A percentile compares a stretch with the other conserved stretches of the same genome.
These are phyloP conservation scores for Parascotia fuliginaria DNA, from an alignment of 2,888 invertebrate species.

Conservation along the genomic window DNA sequence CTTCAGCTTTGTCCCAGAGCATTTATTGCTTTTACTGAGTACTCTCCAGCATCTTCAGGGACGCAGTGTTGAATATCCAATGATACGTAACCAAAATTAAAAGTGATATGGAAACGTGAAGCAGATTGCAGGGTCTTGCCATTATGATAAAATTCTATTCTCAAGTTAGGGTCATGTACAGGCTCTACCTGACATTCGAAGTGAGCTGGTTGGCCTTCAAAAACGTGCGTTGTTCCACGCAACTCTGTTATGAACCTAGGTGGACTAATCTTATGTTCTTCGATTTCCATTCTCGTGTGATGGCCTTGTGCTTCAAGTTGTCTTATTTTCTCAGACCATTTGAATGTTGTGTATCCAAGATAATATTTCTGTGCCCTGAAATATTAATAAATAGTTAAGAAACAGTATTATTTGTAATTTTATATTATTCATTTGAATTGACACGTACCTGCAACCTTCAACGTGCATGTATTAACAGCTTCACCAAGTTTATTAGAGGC, in stretches of 20 bases:
- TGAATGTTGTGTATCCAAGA: conserved; percentile 96
- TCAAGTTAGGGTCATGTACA: conserved; percentile 94
- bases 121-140: conserved; percentile 96
- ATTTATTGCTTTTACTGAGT: conserved; percentile 96
- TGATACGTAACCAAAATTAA: conserved; percentile 99
- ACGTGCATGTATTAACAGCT: conserved; percentile 96
- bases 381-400: conserved; percentile 31
- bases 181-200: conserved; percentile 98
- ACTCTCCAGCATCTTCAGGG: conserved; percentile 98
- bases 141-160: conserved; percentile 96
- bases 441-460: conserved; percentile 90
- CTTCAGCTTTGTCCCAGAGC: conserved; percentile 96
- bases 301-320: conserved; percentile 95
- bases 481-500: conserved; percentile 97
- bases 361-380: conserved; percentile 92
- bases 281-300: conserved; percentile 91
- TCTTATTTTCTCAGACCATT: conserved; percentile 95
- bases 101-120: conserved; percentile 96
- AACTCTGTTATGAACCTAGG: conserved; percentile 95
- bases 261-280: conserved; percentile 91
- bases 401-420: neutral
- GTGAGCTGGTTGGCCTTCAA: conserved; percentile 97
- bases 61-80: conserved; percentile 97
- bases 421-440: neutral
- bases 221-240: conserved; percentile 93